Evolutionary conservation across 2,797 vertebrate species (phyloP), one percentile per base, ranked within the genome.

Genomic region (Microctenopoma lineatum): DNA sequence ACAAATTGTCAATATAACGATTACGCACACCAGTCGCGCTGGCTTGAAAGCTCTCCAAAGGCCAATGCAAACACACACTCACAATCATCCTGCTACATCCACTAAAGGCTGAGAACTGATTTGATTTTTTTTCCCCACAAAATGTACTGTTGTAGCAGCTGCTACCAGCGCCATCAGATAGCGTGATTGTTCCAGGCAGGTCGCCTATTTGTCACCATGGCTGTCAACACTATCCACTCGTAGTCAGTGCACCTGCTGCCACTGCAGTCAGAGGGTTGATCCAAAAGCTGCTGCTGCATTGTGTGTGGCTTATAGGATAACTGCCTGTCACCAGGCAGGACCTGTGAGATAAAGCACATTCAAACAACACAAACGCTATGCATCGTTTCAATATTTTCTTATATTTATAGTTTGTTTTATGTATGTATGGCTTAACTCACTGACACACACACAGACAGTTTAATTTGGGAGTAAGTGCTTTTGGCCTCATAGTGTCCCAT

Each of bases 161-260:
- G 88, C 59, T 56, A 66, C 29, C 48, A 56, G 67, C 81, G 76
- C 68, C 66, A 78, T 87, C 83, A 89, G 84, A 88, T 87, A 87
- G 56, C 41, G 27, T 48, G 50, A 74, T 67, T 85, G 66, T 82
- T 83, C 71, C 79, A 58, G 69, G n/a, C 71, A 85, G 45, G 66
- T 77, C 3, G 39, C 14, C 36, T 39, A 46, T 70, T 87, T 87
- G 75, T 84, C 79, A 61, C 66, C 38, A 18, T 1, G 0, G 11
- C 66, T 38, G 12, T 90, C 88, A 81, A 75, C 83, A 66, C 64
- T 55, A 8, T 70, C 64, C 42, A 18, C 41, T 69, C 73, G 41
- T 9, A 8, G 36, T 71, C 70, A 70, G 65, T 66, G 55, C 83
- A 85, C 79, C 91, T 87, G 80, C 84, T 63, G 67, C 77, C 54